Percentiles rank a stretch among this genome's conserved stretches.
These are phyloP conservation scores for Yponomeuta malinellus DNA, from an alignment of 2,888 invertebrate genomes.

Conservation along the genomic window DNA sequence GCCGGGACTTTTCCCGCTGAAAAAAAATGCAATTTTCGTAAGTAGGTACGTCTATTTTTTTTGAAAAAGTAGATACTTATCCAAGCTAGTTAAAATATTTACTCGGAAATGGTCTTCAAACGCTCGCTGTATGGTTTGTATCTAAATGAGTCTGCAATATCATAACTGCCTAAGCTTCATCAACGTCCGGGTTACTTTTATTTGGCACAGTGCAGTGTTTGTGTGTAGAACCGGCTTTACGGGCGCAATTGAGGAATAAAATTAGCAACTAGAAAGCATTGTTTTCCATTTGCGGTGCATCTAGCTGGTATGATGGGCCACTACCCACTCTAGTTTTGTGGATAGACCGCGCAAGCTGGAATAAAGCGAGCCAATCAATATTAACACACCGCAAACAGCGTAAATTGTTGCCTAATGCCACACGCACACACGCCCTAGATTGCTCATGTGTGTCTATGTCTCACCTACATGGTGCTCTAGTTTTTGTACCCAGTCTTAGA, in stretches of 20 bases:
- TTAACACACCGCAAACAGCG: slow-evolving; percentile 76
- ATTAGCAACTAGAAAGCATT: background rate
- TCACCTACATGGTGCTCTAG: slow-evolving; percentile 27
- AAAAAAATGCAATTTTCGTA: no score
- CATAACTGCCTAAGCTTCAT: no score
- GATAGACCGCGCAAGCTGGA: slow-evolving; percentile 70
- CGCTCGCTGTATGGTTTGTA: no score
- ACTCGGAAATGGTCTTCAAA: no score
- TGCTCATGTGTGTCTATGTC: slow-evolving; percentile 16
- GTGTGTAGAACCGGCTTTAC: no score
- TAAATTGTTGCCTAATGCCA: slow-evolving; percentile 76
- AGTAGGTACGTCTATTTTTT: no score
- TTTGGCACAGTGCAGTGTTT: background rate
- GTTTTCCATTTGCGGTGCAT: slow-evolving; percentile 18
- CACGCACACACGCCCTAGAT: slow-evolving; percentile 47
- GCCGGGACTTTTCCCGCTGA: no score
- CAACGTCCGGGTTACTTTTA: background rate
- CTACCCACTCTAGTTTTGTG: slow-evolving; percentile 41
- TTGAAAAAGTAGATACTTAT: no score
- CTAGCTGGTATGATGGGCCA: slow-evolving; percentile 31
- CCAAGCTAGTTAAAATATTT: no score
- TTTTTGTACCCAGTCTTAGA: slow-evolving; percentile 17
- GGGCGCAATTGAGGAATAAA: background rate
- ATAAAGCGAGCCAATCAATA: slow-evolving; percentile 76
- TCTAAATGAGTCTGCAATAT: no score